phyloP scores from a whole-genome alignment of 2,113 vertebrate species.

The Acrocephalus kingi region DNA sequence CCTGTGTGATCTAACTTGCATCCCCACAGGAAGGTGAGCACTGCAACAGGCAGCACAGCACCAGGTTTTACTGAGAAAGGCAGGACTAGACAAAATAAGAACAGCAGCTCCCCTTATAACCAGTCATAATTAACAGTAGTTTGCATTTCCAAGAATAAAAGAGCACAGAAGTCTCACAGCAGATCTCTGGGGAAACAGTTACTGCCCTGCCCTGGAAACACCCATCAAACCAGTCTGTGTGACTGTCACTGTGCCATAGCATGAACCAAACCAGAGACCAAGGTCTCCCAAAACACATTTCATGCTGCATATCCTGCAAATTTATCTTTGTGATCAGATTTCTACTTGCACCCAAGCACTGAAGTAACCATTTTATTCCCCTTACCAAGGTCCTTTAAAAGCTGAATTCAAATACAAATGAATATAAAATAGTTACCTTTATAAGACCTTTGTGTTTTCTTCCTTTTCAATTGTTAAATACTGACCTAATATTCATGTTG shows the following conservation, averaged over 20 bases:
- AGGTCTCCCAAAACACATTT: neutral
- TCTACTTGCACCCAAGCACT: neutral
- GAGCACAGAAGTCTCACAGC: neutral
- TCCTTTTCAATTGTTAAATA: neutral
- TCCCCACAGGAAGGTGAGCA: neutral
- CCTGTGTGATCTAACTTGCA: neutral
- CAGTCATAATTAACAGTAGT: neutral
- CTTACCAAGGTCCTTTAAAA: neutral
- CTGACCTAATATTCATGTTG: neutral
- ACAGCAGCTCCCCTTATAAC: neutral
- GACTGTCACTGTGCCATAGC: neutral
- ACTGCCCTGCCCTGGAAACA: neutral
- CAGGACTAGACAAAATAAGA: neutral
- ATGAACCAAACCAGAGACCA: neutral
- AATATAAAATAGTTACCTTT: neutral
- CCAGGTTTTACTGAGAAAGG: neutral
- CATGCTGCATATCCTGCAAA: neutral
- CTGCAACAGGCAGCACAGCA: neutral
- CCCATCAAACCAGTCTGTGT: neutral
- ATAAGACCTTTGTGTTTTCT: neutral
- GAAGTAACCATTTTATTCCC: neutral
- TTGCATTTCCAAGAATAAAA: neutral
- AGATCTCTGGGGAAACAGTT: neutral
- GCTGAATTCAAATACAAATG: neutral
- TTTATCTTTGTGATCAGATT: neutral